Evolutionary conservation across 92 coral and sea anemone species (phyloP), one percentile per base, ranked within the genome.

Genomic region (Epizoanthus illoricatus): DNA sequence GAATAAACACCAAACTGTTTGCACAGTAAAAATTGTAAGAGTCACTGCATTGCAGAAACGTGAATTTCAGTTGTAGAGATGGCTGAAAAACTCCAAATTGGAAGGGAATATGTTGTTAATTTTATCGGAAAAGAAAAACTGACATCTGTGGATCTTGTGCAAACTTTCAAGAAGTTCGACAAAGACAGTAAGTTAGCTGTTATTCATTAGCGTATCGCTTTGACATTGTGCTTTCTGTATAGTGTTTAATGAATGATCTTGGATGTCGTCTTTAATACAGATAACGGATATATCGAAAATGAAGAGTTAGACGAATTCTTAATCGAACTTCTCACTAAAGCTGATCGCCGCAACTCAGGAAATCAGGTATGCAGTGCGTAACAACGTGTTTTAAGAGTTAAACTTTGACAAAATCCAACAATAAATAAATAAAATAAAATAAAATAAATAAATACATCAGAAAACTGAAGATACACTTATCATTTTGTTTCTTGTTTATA

Each of bases 231-330:
- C 20, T 57, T 40, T 19, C 12, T 39, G 20, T 39, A 6, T 39
- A 16, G 12, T 17, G 17, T 17, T 5, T 16, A 39, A 40, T 36
- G 10, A 73, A 7, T 41, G 24, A 45, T 45, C 2, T 13, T 10
- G 0, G 54, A 2, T 28, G n/a, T 73, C 36, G 19, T 19, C 12
- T 67, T 49, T 45, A 36, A 19, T 15, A 59, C 71, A 78, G 82
- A 78, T 20, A 78, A 59, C 47, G 82, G 82, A 42, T 78, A 78
- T 43, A n/a, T 78, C 9, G 82, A 78, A 20, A 78, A 78, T 36
- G 82, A 64, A 62, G 82, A 78, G 17, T 10, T 78, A n/a, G 82
- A 78, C 71, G 82, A 78, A 4, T 78, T 78, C 33, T 78, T 78
- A 70, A 63, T 78, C 16, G 82, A 78, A 23, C 45, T 78, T 45